Base-by-base conservation (phyloP, 2,113 vertebrate species). In the Ammodramus savannarum region DNA sequence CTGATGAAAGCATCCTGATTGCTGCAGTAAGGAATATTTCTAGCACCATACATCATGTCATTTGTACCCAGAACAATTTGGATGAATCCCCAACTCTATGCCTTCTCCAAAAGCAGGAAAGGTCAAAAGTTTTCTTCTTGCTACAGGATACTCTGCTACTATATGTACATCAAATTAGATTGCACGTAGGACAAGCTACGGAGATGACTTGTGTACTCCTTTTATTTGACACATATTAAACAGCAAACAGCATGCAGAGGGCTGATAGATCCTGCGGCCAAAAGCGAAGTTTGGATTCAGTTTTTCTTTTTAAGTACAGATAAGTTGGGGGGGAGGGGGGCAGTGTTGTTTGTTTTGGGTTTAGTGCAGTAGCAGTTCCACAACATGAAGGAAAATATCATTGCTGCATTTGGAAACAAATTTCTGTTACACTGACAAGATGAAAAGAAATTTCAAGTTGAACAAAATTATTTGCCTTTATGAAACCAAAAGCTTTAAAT, bases 61-160 rank as follows among this genome's bases (percentile, higher is more conserved):
- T 43, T 80, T 43, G 72, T 73, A 95, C 54, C 82, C 22, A 6
- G 83, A 92, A 90, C 82, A 83, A 74, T 92, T 90, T 77, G 92
- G 90, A 92, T 88, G 76, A 94, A 93, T 71, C 79, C 29, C 38
- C 77, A 91, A 78, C 92, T 91, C 43, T 67, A n/a, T 54, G 59
- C 69, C 16, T 48, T 87, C 65, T 93, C 62, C 67, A 93, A 94
- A 94, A 88, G 92, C 74, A 93, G 82, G 46, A 96, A 93, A 96
- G 93, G 94, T 95, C 94, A 96, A 93, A 94, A 95, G 94, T 95
- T 96, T 93, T 92, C 85, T 66, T 94, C 85, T 95, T 97, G 87
- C 88, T 95, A 97, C 94, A 95, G 94, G 85, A 93, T 92, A 88
- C 82, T 93, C 29, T 86, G 58, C 79, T 93, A 58, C 63, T 66